Evolutionary conservation across 2,888 invertebrate genomes (phyloP).

Genomic region (Kuschelorhynchus macadamiae): DNA sequence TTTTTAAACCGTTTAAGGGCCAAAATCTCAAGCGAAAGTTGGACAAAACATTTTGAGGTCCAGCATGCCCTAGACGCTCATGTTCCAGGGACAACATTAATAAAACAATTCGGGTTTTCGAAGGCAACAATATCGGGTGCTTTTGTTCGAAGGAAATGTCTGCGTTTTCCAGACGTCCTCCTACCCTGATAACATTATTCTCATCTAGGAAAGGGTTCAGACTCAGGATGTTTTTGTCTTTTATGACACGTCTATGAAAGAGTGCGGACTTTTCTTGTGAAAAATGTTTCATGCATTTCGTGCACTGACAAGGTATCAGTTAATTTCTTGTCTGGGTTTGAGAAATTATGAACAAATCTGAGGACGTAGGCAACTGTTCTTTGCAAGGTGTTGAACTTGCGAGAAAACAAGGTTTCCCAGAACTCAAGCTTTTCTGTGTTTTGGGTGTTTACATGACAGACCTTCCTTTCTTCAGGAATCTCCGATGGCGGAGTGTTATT

Average conservation of each 20-base stretch:
- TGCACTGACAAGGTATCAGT: slow-evolving; percentile 2
- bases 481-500: background rate
- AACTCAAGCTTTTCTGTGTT: background rate
- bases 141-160: slow-evolving; percentile 31
- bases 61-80: slow-evolving; percentile 40
- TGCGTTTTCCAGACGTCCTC: slow-evolving; percentile 35
- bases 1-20: slow-evolving; percentile 40
- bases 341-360: slow-evolving; percentile 22
- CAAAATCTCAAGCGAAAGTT: slow-evolving; percentile 41
- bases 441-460: background rate
- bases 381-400: background rate
- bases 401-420: slow-evolving; percentile 3
- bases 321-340: background rate
- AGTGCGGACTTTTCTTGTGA: slow-evolving; percentile 23
- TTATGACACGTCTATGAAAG: background rate
- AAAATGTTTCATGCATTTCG: slow-evolving; percentile 29
- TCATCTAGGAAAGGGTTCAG: slow-evolving; percentile 43
- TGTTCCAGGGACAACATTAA: slow-evolving; percentile 33
- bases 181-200: slow-evolving; percentile 35
- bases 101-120: slow-evolving; percentile 25
- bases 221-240: slow-evolving; percentile 15
- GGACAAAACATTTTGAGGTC: slow-evolving; percentile 43
- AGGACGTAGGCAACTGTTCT: slow-evolving; percentile 12
- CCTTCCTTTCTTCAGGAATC: background rate
- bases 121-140: slow-evolving; percentile 36